Base-by-base conservation (phyloP, 2,888 invertebrate species). In the Meliscaeva auricollis region DNA sequence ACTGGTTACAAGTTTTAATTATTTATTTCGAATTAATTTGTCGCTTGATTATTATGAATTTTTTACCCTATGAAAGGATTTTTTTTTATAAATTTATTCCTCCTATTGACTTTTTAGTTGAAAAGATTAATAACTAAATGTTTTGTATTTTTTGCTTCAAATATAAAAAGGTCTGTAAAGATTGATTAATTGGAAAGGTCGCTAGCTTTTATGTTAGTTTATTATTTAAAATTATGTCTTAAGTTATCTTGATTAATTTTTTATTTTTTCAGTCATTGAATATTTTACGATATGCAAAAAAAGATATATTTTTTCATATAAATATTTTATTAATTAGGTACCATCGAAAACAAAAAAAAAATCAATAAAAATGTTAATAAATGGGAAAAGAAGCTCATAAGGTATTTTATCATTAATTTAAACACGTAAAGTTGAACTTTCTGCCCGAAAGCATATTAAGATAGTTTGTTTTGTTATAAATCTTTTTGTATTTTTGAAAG, bases 181-280 rank as follows among this genome's bases (percentile, higher is more conserved):
- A 66, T 66, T 66, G 66, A 66, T 66, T 50, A 20, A 66, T 50
- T 66, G 13, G 64, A 64, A 64, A 64, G 32, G 64, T 64, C 48
- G 66, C 35, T 50, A 35, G 7, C 35, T 50, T 66, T 66, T 15
- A 66, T 66, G 50, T 50, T 20, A n/a, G n/a, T 50, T 35, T 50
- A 9, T 50, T 66, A 50, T 66, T 66, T 15, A 22, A 50, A 50
- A 66, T 20, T 50, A 50, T 66, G 50, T 50, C 32, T 48, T 50
- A 35, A n/a, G 20, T 46, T 50, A 17, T 11, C 4, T 41, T 38
- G 44, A 44, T 62, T 26, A 62, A 9, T 22, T 22, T 44, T 26
- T 20, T 8, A 8, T 35, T 20, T 58, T 15, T 38, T 38, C 9
- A 0, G 35, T 26, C 4, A n/a, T 38, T 17, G 13, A 35, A 38